A percentile compares a stretch with the other conserved stretches of the same genome.
phyloP scores from a whole-genome alignment of 2,113 vertebrate genomes.

The Mesitornis unicolor region DNA sequence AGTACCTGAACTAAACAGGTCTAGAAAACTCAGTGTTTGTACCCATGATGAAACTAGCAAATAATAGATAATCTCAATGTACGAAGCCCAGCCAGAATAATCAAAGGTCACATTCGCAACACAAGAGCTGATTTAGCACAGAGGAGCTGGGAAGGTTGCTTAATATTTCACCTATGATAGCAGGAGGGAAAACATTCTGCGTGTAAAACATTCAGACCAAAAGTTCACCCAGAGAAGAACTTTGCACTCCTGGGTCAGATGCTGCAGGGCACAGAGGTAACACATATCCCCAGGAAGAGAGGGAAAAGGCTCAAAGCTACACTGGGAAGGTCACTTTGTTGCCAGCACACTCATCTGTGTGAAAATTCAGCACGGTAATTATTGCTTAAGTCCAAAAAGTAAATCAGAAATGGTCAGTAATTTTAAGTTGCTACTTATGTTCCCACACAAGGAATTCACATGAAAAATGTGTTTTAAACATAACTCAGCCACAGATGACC shows the following conservation, averaged over 20 bases:
- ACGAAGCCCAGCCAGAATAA: not conserved
- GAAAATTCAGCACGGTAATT: not conserved
- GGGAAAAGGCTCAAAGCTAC: not conserved
- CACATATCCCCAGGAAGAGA: not conserved
- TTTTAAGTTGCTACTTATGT: not conserved
- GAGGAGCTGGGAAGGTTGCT: not conserved
- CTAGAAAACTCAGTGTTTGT: not conserved
- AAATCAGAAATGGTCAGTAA: not conserved
- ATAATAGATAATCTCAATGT: not conserved
- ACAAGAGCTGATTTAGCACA: not conserved
- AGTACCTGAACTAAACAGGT: not conserved
- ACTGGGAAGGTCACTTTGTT: not conserved
- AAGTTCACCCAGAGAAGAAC: not conserved
- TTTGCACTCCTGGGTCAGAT: not conserved
- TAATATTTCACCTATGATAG: not conserved
- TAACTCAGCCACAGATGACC: not conserved
- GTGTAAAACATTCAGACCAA: not conserved
- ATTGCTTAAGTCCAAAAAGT: not conserved
- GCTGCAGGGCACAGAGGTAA: not conserved
- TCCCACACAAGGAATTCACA: not conserved
- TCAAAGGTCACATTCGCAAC: not conserved
- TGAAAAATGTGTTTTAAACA: not conserved
- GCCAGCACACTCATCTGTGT: not conserved
- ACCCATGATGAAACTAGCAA: not conserved
- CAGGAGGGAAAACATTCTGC: not conserved